Base-by-base conservation (phyloP, 2,797 vertebrate species). In the Premnoplex brunnescens region DNA sequence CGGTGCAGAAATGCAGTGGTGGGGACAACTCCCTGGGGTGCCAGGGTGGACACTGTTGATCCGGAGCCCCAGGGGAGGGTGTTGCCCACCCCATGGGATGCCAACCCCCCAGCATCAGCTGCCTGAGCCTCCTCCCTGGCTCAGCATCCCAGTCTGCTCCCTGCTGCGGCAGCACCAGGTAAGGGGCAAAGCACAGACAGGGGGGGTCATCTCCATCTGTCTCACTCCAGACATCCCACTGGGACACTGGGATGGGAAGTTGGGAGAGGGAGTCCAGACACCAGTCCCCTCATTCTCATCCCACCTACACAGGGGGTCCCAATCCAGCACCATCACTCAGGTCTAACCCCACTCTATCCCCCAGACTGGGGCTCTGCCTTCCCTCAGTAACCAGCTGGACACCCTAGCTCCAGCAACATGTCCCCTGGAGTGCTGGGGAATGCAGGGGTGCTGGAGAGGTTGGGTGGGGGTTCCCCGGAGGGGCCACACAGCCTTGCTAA, bases 381-480 rank as follows among this genome's bases (percentile, higher is more conserved):
- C 22, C 23, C 8, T 37, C 10, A 39, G 46, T 20, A 10, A 72
- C 32, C 64, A 54, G 20, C 34, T 24, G 21, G 39, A n/a, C 49
- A 34, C 30, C 26, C 19, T 26, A 41, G n/a, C 63, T 63, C 44
- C 34, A 48, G 58, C 7, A 91, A 34, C 8, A 41, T 12, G 26
- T 13, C 22, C 39, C 23, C n/a, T 26, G 49, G n/a, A 30, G 14
- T 12, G 14, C 22, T 27, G 48, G 48, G 18, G 12, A 36, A 26
- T 46, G 26, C 20, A 27, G 60, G 26, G 21, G 41, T 37, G 9
- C 41, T 23, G 28, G 55, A 22, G 27, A 68, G 32, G 12, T 28
- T 28, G 21, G 1, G 0, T 12, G 20, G 16, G 24, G 46, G 19
- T 6, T 44, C 41, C 32, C 1, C 0, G 0, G 9, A 3, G 20